phyloP scores from a whole-genome alignment of 1,140 invertebrate genomes.

The Ceratoteleas bidentatus region DNA sequence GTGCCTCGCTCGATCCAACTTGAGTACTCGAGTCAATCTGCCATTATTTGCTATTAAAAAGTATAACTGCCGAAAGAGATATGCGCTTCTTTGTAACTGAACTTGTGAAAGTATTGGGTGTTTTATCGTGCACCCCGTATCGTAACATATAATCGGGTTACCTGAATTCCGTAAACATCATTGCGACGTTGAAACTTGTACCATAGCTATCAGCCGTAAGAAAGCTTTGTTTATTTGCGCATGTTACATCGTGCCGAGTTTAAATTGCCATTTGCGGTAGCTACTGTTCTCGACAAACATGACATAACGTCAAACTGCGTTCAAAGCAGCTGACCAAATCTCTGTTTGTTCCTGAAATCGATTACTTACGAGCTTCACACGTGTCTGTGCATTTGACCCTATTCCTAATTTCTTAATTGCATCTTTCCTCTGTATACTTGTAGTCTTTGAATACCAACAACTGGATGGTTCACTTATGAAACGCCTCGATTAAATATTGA shows the following conservation, averaged over 20 bases:
- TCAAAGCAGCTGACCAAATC: constrained; percentile 37
- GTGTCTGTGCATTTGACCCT: constrained; percentile 48
- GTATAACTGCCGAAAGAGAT: constrained; percentile 23
- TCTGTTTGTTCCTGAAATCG: constrained; percentile 51
- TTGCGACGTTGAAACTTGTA: constrained; percentile 10
- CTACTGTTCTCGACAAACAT: constrained; percentile 38
- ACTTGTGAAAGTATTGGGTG: constrained; percentile 15
- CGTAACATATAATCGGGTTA: constrained; percentile 20
- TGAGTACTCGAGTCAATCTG: constrained; percentile 7
- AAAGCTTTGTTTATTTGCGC: constrained; percentile 46
- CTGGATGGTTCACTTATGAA: constrained; percentile 21
- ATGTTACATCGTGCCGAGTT: constrained; percentile 29
- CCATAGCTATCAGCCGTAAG: constrained; percentile 13
- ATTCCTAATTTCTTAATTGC: constrained; percentile 49
- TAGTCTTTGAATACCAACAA: constrained; percentile 36
- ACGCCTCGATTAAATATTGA: constrained; percentile 21
- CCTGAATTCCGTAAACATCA: constrained; percentile 11
- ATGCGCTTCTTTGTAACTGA: constrained; percentile 30
- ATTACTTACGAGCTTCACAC: constrained; percentile 53
- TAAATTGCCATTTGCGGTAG: constrained; percentile 34
- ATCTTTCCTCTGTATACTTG: constrained; percentile 34
- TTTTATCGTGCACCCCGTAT: constrained; percentile 15
- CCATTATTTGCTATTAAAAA: constrained; percentile 28
- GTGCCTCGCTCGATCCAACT: constrained; percentile 9
- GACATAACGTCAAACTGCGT: constrained; percentile 25